Conservation (phyloP, 1,140 invertebrate species). For the Lysiphlebus fabarum region DNA sequence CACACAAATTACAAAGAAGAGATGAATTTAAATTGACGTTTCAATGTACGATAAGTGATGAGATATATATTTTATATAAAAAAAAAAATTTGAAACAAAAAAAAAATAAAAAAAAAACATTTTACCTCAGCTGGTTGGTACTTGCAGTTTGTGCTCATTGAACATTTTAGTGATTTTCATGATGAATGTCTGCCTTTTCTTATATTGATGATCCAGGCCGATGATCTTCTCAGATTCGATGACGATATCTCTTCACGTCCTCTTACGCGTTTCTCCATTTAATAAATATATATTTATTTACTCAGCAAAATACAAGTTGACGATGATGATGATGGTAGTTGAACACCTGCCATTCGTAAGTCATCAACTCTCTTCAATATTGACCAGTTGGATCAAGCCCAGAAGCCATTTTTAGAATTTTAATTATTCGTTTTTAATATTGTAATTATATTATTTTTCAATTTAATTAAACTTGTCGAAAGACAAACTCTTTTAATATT, state of each 20-base stretch:
- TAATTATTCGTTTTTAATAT: conserved; percentile 27
- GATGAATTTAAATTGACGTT: too few relatives aligned
- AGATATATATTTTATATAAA: too few relatives aligned
- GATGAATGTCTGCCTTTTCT: conserved; percentile 49
- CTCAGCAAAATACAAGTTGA: conserved; percentile 26
- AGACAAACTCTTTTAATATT: conserved; percentile 8
- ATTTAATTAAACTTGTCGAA: background rate
- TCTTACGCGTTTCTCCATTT: conserved; percentile 34
- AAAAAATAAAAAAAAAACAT: too few relatives aligned
- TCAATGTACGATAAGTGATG: too few relatives aligned
- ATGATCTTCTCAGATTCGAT: conserved; percentile 47
- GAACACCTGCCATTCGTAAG: conserved; percentile 7
- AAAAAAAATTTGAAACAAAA: too few relatives aligned
- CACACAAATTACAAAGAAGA: too few relatives aligned
- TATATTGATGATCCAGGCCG: conserved; percentile 51
- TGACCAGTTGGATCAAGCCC: conserved; percentile 48
- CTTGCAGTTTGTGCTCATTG: too few relatives aligned
- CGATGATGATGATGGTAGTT: conserved; percentile 11
- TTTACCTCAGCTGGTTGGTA: too few relatives aligned
- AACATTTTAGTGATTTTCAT: conserved; percentile 2
- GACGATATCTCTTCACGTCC: conserved; percentile 50
- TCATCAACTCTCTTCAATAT: conserved; percentile 33
- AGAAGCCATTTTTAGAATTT: conserved; percentile 47
- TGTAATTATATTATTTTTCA: conserved; percentile 18
- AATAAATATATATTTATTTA: conserved; percentile 27